Percentiles rank a stretch among this genome's conserved stretches.
These are phyloP conservation scores for Vespertilio murinus DNA, from an alignment of 2,797 vertebrate species.

Conservation along the genomic window DNA sequence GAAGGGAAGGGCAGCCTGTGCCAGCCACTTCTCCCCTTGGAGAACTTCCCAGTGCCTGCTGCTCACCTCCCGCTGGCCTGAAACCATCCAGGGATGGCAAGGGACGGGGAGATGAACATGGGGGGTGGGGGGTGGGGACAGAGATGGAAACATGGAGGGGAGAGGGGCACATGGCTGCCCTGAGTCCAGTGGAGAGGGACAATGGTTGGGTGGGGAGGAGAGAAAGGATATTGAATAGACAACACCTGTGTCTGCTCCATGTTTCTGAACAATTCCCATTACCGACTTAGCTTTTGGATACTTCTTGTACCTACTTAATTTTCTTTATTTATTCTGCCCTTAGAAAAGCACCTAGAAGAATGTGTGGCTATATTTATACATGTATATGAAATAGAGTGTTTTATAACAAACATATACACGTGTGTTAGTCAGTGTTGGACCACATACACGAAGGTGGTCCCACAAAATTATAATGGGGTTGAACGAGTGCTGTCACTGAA, in stretches of 20 bases:
- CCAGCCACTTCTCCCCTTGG: too few species aligned
- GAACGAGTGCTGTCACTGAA: not conserved
- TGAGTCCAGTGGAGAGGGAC: not conserved
- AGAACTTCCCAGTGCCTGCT: not conserved
- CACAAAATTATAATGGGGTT: not conserved
- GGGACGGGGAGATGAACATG: not conserved
- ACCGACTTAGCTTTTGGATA: not conserved
- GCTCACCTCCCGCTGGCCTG: not conserved
- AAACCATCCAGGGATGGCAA: not conserved
- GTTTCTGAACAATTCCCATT: not conserved
- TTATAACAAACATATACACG: not conserved
- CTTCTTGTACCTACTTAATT: not conserved
- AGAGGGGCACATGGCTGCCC: not conserved
- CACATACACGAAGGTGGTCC: not conserved
- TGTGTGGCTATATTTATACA: not conserved
- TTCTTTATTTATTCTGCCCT: not conserved
- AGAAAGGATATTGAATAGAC: accelerated
- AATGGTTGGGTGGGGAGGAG: too few species aligned
- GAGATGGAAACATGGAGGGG: not conserved
- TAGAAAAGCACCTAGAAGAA: not conserved
- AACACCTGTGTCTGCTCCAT: accelerated
- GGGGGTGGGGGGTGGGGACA: not conserved
- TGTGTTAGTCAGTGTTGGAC: not conserved
- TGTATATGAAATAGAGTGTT: not conserved
- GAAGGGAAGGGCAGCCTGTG: not conserved